Evolutionary conservation across 2,797 vertebrate species (phyloP), one percentile per base, ranked within the genome.

Genomic region (Pogoniulus pusillus): DNA sequence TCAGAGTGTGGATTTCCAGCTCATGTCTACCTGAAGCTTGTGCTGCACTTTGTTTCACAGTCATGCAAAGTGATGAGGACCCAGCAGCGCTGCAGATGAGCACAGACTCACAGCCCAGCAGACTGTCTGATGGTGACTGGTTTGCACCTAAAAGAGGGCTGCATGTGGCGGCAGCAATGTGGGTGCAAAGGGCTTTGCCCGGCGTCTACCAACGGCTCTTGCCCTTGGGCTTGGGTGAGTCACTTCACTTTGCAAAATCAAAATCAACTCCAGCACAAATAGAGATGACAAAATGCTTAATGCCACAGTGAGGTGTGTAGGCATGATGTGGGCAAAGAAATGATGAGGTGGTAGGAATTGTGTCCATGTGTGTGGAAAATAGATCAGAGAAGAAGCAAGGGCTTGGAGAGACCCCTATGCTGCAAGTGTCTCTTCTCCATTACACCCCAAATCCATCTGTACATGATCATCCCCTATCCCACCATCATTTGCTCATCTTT

Each of bases 141-240:
- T n/a, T 39, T 5, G 45, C 4, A 0, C 35, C 60, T 76, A 9
- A 0, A 8, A 58, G 45, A 51, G 34, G n/a, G 24, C 72, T 82
- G 62, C 35, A 32, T 0, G 0, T 13, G 63, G 7, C 2, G 3
- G 32, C 2, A 2, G 32, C 63, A 37, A 60, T 6, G 0, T 94
- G 93, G 75, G 34, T 26, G 34, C 0, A 1, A 32, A 86, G 77
- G 20, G 32, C 58, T 78, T 58, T 93, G 80, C 57, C 82, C 8
- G 1, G 49, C 3, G 3, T 65, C 74, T 90, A 85, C 85, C n/a
- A 0, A 35, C 7, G 0, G 27, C 91, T 95, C 55, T 60, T 2
- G 0, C 34, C 65, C 24, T 18, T 0, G 0, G 29, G 43, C 53
- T 23, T 12, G 62, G 83, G 87, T 90, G 78, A 95, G 91, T 91